Evolutionary conservation across 2,113 vertebrate species (phyloP), one percentile per base, ranked within the genome.

Genomic region (Neopipo cinnamomea): DNA sequence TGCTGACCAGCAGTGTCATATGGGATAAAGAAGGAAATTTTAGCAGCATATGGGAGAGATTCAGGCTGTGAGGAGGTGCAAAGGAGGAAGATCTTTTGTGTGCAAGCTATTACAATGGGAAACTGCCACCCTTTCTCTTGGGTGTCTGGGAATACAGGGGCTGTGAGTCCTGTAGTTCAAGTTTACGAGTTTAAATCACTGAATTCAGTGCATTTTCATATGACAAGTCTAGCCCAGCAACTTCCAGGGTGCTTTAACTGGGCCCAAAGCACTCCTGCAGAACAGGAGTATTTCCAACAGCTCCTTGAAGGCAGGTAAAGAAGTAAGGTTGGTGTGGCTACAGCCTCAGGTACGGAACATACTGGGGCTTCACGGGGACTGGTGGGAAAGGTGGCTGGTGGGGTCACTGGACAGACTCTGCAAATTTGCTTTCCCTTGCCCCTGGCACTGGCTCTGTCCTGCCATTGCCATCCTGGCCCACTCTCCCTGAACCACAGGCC

Each of bases 371-470:
- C 1, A 1, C 0, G 2, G 24, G 71, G 33, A 31, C 23, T 1
- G 9, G 21, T 39, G 81, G 49, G 52, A 76, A 87, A 37, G 28
- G 16, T 25, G 73, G 39, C 39, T 53, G 62, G 52, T 13, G 59
- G 39, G 41, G 42, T 35, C 1, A 2, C 44, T 3, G 12, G 56
- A 41, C 42, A 6, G 31, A 49, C 49, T 37, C 56, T 49, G 27
- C 30, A 33, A 24, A 56, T 53, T 62, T 56, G 35, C 42, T 27
- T 42, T 85, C 28, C 52, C 53, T 55, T 2, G 0, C 4, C 33
- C 19, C 47, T 0, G 0, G 25, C 19, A 28, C 25, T 0, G 0
- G 33, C 27, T 65, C 33, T 33, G 35, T 63, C 52, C 46, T 4
- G 5, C 55, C 68, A 14, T 8, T 5, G 3, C 53, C 59, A 31